Evolutionary conservation across 2,888 invertebrate genomes (phyloP), one percentile per base, ranked within the genome.

Genomic region (Mellilla xanthometata): DNA sequence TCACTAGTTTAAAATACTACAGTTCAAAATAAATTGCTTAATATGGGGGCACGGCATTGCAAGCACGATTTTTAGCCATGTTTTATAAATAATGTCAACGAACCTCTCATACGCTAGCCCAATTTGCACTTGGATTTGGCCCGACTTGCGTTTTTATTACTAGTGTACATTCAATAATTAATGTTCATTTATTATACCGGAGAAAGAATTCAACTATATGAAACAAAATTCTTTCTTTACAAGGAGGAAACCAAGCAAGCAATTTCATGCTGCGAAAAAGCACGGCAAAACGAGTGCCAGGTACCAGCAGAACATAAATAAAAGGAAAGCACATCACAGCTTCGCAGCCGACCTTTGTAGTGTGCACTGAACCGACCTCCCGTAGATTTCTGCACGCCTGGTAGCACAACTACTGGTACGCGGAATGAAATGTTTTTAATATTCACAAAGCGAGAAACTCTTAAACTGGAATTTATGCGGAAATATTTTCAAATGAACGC

Each of bases 291-390:
- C n/a, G n/a, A n/a, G n/a, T n/a, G 45, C 56, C 60, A 65, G 70
- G 72, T 75, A 76, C 72, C 60, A 74, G 71, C 71, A 58, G 56
- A 41, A 29, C 68, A 76, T 76, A 77, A 77, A 81, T 78, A 79
- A 78, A 79, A 76, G 68, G 65, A 71, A 76, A 76, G 75, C 68
- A 69, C 72, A 79, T 76, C 72, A 66, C 66, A 67, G 65, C 58
- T 72, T 76, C 72, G 65, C 67, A 64, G 65, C 57, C 72, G 73
- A 76, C 81, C 76, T 80, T 77, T 80, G 77, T 72, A 67, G 66
- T 70, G 73, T 68, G 75, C 78, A 76, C 77, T 79, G 76, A 76
- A 73, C 69, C 76, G 65, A 71, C 74, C 76, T 70, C 80, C 78
- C 68, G 73, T 68, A 44, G 79, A 56, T 79, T 57, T 57, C 57